Conservation (phyloP, 2,797 vertebrate species). For the Hybognathus amarus region DNA sequence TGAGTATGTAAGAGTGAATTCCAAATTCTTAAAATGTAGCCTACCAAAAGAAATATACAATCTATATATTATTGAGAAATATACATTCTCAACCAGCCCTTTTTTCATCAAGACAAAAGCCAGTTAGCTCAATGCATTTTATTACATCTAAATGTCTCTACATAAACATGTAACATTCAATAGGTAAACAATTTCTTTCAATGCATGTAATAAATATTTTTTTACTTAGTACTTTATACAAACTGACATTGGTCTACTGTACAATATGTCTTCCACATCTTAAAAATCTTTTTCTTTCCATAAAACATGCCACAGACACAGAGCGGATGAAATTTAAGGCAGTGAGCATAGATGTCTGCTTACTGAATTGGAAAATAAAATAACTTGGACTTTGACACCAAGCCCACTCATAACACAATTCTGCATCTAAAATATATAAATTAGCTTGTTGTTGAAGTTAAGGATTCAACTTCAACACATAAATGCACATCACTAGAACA, state of each 20-base stretch:
- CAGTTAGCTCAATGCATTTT: conserved; percentile 90
- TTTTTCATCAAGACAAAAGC: conserved; percentile 30
- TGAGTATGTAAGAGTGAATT: background rate
- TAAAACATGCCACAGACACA: conserved; percentile 88
- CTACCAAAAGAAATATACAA: background rate
- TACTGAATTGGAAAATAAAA: conserved; percentile 69
- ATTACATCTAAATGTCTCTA: conserved; percentile 99
- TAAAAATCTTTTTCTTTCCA: conserved; percentile 85
- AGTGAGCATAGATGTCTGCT: conserved; percentile 91
- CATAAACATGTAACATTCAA: conserved; percentile 99
- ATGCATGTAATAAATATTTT: conserved; percentile 99
- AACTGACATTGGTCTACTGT: conserved; percentile 94
- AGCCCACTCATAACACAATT: conserved; percentile 73
- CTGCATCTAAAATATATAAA: conserved; percentile 80
- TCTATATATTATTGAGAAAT: too few species aligned
- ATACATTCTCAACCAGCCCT: too few species aligned
- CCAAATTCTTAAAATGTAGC: background rate
- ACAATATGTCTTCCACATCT: conserved; percentile 80
- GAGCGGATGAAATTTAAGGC: conserved; percentile 93
- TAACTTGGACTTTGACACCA: conserved; percentile 70
- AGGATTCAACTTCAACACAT: conserved; percentile 69
- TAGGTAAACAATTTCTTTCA: conserved; percentile 96
- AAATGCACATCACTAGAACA: conserved; percentile 73
- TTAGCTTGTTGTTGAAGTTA: conserved; percentile 73
- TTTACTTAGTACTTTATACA: conserved; percentile 97